Percentiles rank a stretch among this genome's conserved stretches.
phyloP scores from a whole-genome alignment of 2,113 vertebrate genomes.

The Lepus europaeus region DNA sequence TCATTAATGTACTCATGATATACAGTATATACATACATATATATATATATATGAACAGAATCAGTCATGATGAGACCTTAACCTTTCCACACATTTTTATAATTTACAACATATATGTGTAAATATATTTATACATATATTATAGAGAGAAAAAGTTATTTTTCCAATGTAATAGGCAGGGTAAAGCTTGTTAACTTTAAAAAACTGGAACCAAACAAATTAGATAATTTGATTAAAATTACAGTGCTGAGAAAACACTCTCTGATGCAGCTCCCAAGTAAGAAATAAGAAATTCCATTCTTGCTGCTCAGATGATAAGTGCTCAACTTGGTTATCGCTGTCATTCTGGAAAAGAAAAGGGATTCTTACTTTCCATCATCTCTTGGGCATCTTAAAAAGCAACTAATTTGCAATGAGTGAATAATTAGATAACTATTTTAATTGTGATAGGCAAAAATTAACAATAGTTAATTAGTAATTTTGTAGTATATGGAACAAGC shows the following conservation, averaged over 20 bases:
- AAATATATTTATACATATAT: background rate
- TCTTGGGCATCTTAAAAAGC: background rate
- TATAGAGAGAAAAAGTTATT: background rate
- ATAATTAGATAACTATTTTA: background rate
- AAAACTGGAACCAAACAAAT: background rate
- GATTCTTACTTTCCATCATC: background rate
- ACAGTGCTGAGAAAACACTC: background rate
- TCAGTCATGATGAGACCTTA: background rate
- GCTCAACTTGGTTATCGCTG: background rate
- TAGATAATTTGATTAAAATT: conserved; percentile 47
- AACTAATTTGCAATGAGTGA: background rate
- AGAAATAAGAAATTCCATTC: background rate
- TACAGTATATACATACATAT: background rate
- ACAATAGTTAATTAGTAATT: background rate
- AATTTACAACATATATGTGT: background rate
- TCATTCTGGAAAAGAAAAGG: background rate
- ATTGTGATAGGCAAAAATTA: conserved; percentile 23
- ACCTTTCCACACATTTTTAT: background rate
- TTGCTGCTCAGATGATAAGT: background rate
- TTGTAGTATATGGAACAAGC: background rate
- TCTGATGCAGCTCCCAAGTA: background rate
- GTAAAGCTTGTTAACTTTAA: background rate
- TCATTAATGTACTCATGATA: background rate
- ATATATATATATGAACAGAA: background rate
- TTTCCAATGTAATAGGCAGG: background rate